A percentile compares a stretch with the other conserved stretches of the same genome.
phyloP scores from a whole-genome alignment of 2,113 vertebrate species.

The Brienomyrus longianalis region DNA sequence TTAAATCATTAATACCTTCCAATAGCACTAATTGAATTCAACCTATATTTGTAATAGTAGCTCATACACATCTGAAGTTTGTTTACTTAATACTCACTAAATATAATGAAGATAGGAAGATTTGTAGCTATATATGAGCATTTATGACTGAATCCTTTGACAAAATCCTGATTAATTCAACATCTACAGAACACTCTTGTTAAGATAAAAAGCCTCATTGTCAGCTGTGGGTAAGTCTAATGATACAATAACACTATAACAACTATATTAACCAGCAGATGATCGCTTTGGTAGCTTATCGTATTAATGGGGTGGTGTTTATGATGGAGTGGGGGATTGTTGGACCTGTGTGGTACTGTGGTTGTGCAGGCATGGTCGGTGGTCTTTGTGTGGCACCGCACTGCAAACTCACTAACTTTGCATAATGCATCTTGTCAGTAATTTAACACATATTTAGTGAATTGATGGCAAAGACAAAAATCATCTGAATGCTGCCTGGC shows the following conservation, averaged over 20 bases:
- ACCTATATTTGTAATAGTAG: background rate
- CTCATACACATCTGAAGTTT: background rate
- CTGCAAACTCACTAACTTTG: background rate
- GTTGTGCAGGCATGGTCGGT: background rate
- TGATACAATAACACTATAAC: background rate
- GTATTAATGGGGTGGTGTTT: background rate
- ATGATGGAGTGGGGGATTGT: background rate
- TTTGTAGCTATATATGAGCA: background rate
- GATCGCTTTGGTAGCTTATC: background rate
- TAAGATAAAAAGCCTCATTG: background rate
- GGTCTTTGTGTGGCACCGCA: background rate
- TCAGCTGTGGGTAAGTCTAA: background rate
- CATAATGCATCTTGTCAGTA: background rate
- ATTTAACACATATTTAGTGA: background rate
- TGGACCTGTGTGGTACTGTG: background rate
- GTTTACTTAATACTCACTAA: background rate
- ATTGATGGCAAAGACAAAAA: background rate
- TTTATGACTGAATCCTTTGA: background rate
- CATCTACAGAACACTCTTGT: background rate
- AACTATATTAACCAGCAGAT: background rate
- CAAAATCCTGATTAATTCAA: background rate
- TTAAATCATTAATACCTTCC: slow-evolving; percentile 26
- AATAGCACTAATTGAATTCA: background rate
- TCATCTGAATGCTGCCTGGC: background rate
- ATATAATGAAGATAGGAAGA: background rate